A percentile compares a stretch with the other conserved stretches of the same genome.
Evolutionary conservation across 2,888 invertebrate species (phyloP).

Genomic region (Monochamus alternatus): DNA sequence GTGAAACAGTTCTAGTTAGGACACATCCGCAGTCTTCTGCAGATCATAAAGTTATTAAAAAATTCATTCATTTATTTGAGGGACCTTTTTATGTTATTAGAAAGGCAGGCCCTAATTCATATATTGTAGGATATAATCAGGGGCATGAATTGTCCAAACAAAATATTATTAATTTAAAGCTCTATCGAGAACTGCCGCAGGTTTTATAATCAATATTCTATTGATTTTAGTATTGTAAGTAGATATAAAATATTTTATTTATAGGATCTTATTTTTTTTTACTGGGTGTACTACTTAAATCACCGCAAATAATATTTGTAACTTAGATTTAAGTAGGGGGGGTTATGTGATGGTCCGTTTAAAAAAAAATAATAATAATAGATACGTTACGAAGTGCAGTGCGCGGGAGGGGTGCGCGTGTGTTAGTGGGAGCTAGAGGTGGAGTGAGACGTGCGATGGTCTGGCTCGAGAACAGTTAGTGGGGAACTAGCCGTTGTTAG

Average conservation of each 20-base stretch:
- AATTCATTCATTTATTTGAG: constrained; percentile 8
- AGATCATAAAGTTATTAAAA: background rate
- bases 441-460: too few relatives aligned
- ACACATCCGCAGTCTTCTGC: constrained; percentile 9
- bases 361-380: too few relatives aligned
- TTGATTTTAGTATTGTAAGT: background rate
- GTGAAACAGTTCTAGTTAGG: constrained; percentile 4
- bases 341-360: constrained; percentile 15
- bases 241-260: background rate
- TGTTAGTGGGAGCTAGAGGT: too few relatives aligned
- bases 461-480: too few relatives aligned
- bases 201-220: background rate
- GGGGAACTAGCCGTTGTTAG: too few relatives aligned
- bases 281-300: background rate
- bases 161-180: constrained; percentile 11
- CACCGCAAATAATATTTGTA: background rate
- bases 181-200: background rate
- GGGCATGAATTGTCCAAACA: background rate
- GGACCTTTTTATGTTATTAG: constrained; percentile 5
- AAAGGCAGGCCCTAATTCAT: constrained; percentile 17
- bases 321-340: constrained; percentile 13
- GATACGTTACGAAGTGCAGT: too few relatives aligned
- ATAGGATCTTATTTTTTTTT: background rate
- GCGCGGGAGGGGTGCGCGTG: too few relatives aligned
- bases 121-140: background rate